A percentile compares a stretch with the other conserved stretches of the same genome.
Conservation (phyloP, 2,797 vertebrate species). For the Spondyliosoma cantharus region DNA sequence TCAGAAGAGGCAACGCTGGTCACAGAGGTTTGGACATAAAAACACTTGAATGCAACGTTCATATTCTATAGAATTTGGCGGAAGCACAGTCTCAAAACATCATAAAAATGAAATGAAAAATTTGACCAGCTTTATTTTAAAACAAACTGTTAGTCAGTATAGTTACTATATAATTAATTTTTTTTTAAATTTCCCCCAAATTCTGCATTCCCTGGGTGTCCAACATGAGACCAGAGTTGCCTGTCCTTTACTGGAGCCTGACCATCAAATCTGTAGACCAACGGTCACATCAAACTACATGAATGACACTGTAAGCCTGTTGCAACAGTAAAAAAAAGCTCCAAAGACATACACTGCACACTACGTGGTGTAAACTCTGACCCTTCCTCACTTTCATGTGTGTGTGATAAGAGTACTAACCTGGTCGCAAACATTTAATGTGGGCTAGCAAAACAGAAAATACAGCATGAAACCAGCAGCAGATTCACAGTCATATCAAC, state of each 20-base stretch:
- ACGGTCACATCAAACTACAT: slow-evolving; percentile 56
- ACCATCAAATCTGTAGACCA: slow-evolving; percentile 49
- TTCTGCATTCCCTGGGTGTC: slow-evolving; percentile 26
- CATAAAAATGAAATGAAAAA: too few species aligned
- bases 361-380: slow-evolving; percentile 84
- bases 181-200: not conserved
- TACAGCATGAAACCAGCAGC: slow-evolving; percentile 95
- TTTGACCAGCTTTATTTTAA: not conserved
- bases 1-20: slow-evolving; percentile 77
- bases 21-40: slow-evolving; percentile 47
- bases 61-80: not conserved
- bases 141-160: not conserved
- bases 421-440: slow-evolving; percentile 99
- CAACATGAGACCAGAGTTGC: slow-evolving; percentile 74
- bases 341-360: slow-evolving; percentile 55
- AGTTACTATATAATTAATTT: not conserved
- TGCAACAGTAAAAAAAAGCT: slow-evolving; percentile 45
- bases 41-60: not conserved
- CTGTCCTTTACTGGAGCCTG: slow-evolving; percentile 66
- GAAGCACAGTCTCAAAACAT: not conserved
- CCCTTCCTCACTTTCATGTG: slow-evolving; percentile 84
- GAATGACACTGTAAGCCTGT: slow-evolving; percentile 43
- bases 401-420: slow-evolving; percentile 90
- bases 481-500: slow-evolving; percentile 89
- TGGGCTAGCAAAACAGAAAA: slow-evolving; percentile 99